Evolutionary conservation across 2,113 vertebrate genomes (phyloP), one percentile per base, ranked within the genome.

Genomic region (Parus major): DNA sequence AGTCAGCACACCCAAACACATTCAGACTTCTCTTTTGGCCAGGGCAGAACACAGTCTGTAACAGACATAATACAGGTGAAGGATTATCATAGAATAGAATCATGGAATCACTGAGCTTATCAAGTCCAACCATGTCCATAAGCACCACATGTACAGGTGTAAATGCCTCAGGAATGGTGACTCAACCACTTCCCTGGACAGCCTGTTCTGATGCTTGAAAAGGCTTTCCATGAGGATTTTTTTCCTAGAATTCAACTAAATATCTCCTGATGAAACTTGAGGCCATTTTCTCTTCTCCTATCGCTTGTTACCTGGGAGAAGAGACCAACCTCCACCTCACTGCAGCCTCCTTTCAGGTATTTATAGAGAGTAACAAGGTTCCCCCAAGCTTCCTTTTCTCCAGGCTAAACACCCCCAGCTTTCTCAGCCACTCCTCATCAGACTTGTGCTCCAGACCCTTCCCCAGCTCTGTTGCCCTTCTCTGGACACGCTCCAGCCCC

Each of bases 391-490:
- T 69, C 22, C 27, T 44, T 7, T 80, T 33, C 24, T 59, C 46
- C 76, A 61, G 11, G 2, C 1, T 47, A 3, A 85, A 19, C 6
- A 44, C 1, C 2, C 6, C 1, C 36, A 61, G n/a, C 3, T 96
- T 17, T 10, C 20, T 70, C 46, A 86, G 28, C 11, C 0, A 0
- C 2, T 71, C n/a, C 46, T 8, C n/a, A 39, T 0, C 1, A 10
- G 12, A 5, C 1, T 11, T 65, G 22, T 49, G 6, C 59, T 47
- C 60, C 6, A 73, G 41, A 25, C 17, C 24, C 24, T 28, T 57
- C 16, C 20, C 7, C 22, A 64, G 12, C 17, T 56, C 11, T 0
- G 0, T 2, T 61, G 4, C 9, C 20, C 41, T 47, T 61, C 35
- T 42, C 18, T 82, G 46, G 10, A 23, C 24, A 7, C 0, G 0